Base-by-base conservation (phyloP, 2,888 invertebrate species). In the Hartigia nigra region DNA sequence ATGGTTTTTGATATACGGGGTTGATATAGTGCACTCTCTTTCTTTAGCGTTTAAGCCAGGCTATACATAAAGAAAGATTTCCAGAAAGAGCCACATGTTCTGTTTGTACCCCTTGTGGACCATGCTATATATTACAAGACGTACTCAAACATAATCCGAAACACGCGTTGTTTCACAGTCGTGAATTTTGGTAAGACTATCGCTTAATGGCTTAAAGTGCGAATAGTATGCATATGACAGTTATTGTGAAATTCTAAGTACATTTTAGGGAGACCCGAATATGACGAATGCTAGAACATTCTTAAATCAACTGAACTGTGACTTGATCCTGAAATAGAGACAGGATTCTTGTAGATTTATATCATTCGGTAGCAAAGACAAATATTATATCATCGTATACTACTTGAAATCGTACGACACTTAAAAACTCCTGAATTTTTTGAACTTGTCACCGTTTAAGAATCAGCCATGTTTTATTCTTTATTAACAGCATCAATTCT, bases 111-210 rank as follows among this genome's bases (percentile, higher is more conserved):
- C 39, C 77, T 76, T 77, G 77, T 55, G 74, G 74, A 75, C 75
- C 78, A 31, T 35, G 70, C 76, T 14, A 76, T 78, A 76, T 78
- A 76, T 78, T 70, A 76, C 77, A 70, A 36, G 77, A 78, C 75
- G 72, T 36, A 34, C 70, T 70, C 75, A 75, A 69, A 32, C 75
- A 69, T 78, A 75, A 78, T 78, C 76, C 78, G 23, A 14, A 55
- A n/a, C 78, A 78, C 78, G 75, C 75, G 78, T 72, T 78, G 76
- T 78, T 78, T 78, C 78, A 78, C 78, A 75, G 70, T 36, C 70
- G n/a, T 70, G 75, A 78, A 78, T 77, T 77, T 77, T 74, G 36
- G 74, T 34, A n/a, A 74, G 74, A 77, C 75, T 77, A 74, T 75
- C 14, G 32, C 74, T n/a, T 23, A 12, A 34, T 11, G 11, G 37